phyloP scores from a whole-genome alignment of 64 coral and sea anemone species.

The Stichodactyla mertensii region DNA sequence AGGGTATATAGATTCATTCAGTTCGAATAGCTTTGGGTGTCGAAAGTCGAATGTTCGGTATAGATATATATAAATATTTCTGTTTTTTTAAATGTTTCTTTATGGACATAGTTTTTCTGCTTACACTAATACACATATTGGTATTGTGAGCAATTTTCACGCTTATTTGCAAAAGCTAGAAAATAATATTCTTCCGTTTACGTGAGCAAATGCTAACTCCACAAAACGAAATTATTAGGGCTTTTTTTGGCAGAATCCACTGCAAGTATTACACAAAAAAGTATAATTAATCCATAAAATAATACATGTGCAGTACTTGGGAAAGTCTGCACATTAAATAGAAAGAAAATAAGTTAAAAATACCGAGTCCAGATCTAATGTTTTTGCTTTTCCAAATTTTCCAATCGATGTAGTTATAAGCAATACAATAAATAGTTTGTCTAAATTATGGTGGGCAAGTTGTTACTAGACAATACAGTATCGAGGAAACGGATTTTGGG shows the following conservation, averaged over 20 bases:
- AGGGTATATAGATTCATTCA: background rate
- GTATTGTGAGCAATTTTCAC: background rate
- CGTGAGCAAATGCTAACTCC: slow-evolving; percentile 1
- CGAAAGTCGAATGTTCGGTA: background rate
- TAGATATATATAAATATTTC: background rate
- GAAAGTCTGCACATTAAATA: background rate
- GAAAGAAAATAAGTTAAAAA: background rate
- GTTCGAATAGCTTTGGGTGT: background rate
- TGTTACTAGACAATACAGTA: background rate
- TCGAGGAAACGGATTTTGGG: background rate
- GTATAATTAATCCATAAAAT: background rate
- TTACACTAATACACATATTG: background rate
- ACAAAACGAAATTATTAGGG: background rate
- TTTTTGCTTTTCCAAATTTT: too few relatives aligned
- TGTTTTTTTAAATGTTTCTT: background rate
- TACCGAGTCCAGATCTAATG: too few relatives aligned
- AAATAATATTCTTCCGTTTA: background rate
- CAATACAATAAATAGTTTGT: too few relatives aligned
- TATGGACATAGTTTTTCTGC: too few relatives aligned
- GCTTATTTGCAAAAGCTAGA: background rate
- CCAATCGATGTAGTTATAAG: too few relatives aligned
- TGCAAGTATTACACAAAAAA: background rate
- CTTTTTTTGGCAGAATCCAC: background rate
- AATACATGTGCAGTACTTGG: background rate
- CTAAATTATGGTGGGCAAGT: background rate